Evolutionary conservation across 2,888 invertebrate species (phyloP).

Genomic region (Volucella inanis): DNA sequence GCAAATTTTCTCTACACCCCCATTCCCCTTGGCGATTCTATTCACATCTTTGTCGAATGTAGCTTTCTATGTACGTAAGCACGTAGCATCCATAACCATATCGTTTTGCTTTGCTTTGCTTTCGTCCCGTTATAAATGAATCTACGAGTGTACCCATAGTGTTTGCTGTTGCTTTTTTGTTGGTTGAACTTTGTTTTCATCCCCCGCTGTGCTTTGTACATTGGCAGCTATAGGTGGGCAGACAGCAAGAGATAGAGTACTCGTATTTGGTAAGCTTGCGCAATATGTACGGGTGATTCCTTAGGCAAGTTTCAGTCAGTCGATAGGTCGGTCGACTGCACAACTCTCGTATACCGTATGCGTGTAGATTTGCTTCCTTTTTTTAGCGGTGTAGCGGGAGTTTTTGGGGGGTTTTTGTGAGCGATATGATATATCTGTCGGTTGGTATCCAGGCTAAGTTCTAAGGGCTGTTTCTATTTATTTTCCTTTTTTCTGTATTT

Average conservation of each 20-base stretch:
- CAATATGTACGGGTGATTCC: slow-evolving; percentile 73
- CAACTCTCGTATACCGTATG: slow-evolving; percentile 30
- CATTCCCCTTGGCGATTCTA: too few relatives aligned
- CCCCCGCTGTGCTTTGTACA: slow-evolving; percentile 74
- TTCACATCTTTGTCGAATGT: too few relatives aligned
- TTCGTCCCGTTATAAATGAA: slow-evolving; percentile 62
- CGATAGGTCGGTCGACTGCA: slow-evolving; percentile 68
- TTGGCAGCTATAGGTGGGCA: slow-evolving; percentile 70
- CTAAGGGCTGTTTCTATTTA: slow-evolving; percentile 62
- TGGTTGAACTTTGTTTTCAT: slow-evolving; percentile 74
- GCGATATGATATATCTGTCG: slow-evolving; percentile 74
- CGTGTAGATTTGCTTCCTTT: slow-evolving; percentile 25
- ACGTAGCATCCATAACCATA: too few relatives aligned
- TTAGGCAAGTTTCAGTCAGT: slow-evolving; percentile 65
- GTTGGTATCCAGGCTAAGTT: slow-evolving; percentile 74
- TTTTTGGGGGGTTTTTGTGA: slow-evolving; percentile 32
- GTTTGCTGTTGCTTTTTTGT: slow-evolving; percentile 73
- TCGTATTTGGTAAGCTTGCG: slow-evolving; percentile 73
- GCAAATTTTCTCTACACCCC: background rate
- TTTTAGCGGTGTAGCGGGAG: slow-evolving; percentile 28
- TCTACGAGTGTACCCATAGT: slow-evolving; percentile 46
- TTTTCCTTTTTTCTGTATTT: too few relatives aligned
- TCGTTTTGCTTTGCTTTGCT: too few relatives aligned
- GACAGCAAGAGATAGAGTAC: slow-evolving; percentile 73
- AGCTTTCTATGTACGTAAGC: too few relatives aligned